These are phyloP conservation scores for Xylocopa sonorina DNA, from an alignment of 1,140 invertebrate species.

Conservation along the genomic window DNA sequence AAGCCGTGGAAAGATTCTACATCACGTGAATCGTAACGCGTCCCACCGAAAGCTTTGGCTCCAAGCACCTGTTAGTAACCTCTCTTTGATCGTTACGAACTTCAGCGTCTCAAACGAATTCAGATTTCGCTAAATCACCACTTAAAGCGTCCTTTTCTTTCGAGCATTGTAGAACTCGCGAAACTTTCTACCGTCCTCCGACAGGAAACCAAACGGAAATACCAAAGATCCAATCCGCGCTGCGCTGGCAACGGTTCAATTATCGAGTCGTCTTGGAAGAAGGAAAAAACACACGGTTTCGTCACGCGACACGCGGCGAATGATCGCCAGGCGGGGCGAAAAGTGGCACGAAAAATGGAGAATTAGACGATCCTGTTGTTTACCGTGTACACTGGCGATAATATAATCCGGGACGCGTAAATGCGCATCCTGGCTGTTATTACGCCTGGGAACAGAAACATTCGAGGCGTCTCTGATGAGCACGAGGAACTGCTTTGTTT, in stretches of 20 bases:
- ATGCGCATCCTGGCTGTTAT: slow-evolving; percentile 54
- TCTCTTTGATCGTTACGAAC: not conserved
- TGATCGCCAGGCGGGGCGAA: no score
- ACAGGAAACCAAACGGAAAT: no score
- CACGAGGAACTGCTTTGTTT: slow-evolving; percentile 62
- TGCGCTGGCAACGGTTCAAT: not conserved
- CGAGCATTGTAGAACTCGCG: not conserved
- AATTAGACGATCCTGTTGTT: slow-evolving; percentile 1
- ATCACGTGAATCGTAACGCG: no score
- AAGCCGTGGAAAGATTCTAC: not conserved
- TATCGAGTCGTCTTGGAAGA: not conserved
- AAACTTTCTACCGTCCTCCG: not conserved
- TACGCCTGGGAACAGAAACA: slow-evolving; percentile 54
- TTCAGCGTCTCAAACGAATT: not conserved
- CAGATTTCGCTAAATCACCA: not conserved
- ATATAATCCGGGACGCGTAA: slow-evolving; percentile 45
- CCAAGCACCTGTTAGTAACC: no score
- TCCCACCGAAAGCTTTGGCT: no score
- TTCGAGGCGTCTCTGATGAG: slow-evolving; percentile 52
- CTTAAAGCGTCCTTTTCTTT: not conserved
- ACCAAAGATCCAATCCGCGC: not conserved
- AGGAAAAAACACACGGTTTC: not conserved
- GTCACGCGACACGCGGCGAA: no score
- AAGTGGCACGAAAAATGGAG: not conserved
- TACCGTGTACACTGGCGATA: slow-evolving; percentile 13